phyloP scores from a whole-genome alignment of 1,140 invertebrate species.

The Babylonia areolata region DNA sequence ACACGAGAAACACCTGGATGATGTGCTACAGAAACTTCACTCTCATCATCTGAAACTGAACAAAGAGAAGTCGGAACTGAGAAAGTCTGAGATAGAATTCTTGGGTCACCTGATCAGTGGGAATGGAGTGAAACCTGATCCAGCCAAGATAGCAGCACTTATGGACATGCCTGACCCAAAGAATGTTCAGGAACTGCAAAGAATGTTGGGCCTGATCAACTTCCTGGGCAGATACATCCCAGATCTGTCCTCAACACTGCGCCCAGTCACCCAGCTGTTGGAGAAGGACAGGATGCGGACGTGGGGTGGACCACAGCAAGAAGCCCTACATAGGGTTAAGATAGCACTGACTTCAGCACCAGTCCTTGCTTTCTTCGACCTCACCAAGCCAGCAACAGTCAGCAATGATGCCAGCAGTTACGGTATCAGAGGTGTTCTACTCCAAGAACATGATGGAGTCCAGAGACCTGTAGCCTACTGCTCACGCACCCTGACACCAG shows the following conservation, averaged over 20 bases:
- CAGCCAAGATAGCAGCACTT: conserved; percentile 29
- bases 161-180: conserved; percentile 62
- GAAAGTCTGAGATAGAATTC: conserved; percentile 35
- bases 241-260: conserved; percentile 38
- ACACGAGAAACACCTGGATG: conserved; percentile 53
- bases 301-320: conserved; percentile 39
- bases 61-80: conserved; percentile 48
- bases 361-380: conserved; percentile 21
- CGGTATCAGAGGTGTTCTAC: conserved; percentile 49
- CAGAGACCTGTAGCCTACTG: conserved; percentile 72
- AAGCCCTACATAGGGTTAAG: conserved; percentile 42
- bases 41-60: background rate
- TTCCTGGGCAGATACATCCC: conserved; percentile 42
- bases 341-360: conserved; percentile 34
- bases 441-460: conserved; percentile 41
- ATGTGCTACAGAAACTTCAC: conserved; percentile 7
- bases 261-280: conserved; percentile 44
- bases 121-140: conserved; percentile 40
- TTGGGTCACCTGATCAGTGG: conserved; percentile 42
- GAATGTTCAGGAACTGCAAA: conserved; percentile 28
- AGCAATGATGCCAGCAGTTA: conserved; percentile 19
- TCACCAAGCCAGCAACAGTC: conserved; percentile 6
- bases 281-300: conserved; percentile 35
- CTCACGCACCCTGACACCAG: conserved; percentile 73
- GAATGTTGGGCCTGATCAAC: conserved; percentile 38